phyloP scores from a whole-genome alignment of 2,797 vertebrate species.

The Phoxinus dragarum region DNA sequence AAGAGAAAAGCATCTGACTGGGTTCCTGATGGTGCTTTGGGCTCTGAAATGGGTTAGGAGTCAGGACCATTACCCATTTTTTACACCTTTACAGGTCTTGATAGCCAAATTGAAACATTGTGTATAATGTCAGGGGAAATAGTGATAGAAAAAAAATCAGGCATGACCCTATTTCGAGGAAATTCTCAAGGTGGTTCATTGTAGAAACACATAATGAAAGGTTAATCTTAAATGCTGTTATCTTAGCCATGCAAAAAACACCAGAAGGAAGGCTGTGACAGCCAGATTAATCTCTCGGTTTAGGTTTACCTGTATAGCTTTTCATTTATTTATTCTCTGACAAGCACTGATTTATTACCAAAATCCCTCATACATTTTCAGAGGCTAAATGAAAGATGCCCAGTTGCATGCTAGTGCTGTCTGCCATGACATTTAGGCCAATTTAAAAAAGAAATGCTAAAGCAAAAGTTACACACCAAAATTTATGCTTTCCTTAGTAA shows the following conservation, averaged over 20 bases:
- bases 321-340: conserved; percentile 14
- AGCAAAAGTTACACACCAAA: neutral
- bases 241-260: conserved; percentile 1
- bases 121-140: neutral
- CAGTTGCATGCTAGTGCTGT: neutral
- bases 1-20: neutral
- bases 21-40: neutral
- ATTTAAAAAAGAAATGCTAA: neutral
- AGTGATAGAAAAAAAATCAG: neutral
- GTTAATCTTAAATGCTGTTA: conserved; percentile 12
- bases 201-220: neutral
- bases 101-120: neutral
- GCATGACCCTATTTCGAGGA: neutral
- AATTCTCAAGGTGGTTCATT: neutral
- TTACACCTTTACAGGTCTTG: conserved; percentile 2
- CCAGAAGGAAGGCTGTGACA: conserved; percentile 24
- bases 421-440: neutral
- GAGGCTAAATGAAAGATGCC: conserved; percentile 6
- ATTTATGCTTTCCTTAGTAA: neutral
- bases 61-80: neutral
- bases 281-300: conserved; percentile 36
- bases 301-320: conserved; percentile 26
- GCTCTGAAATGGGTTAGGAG: conserved; percentile 4
- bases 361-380: conserved; percentile 19
- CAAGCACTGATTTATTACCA: conserved; percentile 23